Base-by-base conservation (phyloP, 92 coral and sea anemone species). In the Ricordea florida region DNA sequence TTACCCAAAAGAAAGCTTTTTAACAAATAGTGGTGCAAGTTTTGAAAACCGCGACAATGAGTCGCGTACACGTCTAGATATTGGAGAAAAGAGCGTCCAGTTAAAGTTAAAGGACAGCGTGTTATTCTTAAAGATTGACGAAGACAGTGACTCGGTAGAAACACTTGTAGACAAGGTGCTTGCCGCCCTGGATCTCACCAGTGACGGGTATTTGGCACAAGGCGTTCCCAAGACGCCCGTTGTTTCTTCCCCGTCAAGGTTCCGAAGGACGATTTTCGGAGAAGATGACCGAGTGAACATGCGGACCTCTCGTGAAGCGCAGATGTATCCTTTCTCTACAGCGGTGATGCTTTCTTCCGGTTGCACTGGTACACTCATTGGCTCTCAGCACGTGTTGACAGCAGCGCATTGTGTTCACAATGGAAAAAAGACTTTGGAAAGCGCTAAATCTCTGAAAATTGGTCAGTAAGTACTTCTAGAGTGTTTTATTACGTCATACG, bases 321-420 rank as follows among this genome's bases (percentile, higher is more conserved):
- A 81, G 70, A 75, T 25, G 47, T 68, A 69, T 60, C 97, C 97
- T 1, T 91, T 70, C 76, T 84, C 85, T 13, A 86, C 88, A 4
- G 93, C 85, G 27, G 93, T 91, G 30, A 82, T 76, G 61, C 74
- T 91, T 22, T 78, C 90, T 45, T 79, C 81, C 72, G 84, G 89
- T 21, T 91, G 97, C 49, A 91, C 91, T 32, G 97, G 97, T 20
- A 88, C 93, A 53, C 82, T 91, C 61, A 84, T 91, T 6, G 92
- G 97, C 18, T 65, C 76, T 20, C 84, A 71, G 62, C 97, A 91
- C 70, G 97, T 91, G 35, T 81, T 91, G 23, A 87, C 97, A 27
- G 93, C 97, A 25, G 97, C 97, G 17, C 97, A 91, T 48, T 91
- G 97, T 65, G 83, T 91, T 23, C 97, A 88, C 71, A 50, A 80